Conservation (phyloP, 1,140 invertebrate species). For the Rhopalosiphum padi region DNA sequence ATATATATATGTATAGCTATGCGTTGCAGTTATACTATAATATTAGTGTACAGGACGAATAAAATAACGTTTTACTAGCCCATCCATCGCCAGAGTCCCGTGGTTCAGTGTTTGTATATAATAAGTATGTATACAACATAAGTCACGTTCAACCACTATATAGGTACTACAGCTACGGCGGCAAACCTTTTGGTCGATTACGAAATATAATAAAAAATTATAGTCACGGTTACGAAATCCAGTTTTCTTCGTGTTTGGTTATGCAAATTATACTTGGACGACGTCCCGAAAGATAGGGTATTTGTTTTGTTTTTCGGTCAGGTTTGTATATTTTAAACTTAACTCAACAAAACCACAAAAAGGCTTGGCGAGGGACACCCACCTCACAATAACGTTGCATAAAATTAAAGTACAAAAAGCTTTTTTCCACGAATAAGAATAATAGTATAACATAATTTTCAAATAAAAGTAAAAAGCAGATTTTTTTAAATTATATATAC, state of each 20-base stretch:
- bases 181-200: neutral
- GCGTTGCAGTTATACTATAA: neutral
- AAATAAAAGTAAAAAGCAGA: neutral
- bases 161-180: neutral
- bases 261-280: constrained; percentile 19
- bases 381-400: neutral
- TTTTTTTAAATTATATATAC: neutral
- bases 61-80: neutral
- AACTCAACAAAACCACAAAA: neutral
- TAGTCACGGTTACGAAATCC: constrained; percentile 15
- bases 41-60: neutral
- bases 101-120: neutral
- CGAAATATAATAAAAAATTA: constrained; percentile 1
- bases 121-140: neutral
- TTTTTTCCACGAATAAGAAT: neutral
- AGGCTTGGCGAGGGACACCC: neutral
- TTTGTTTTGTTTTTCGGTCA: neutral
- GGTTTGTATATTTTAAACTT: neutral
- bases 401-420: neutral
- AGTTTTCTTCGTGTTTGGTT: constrained; percentile 17
- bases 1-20: neutral
- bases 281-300: neutral
- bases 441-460: neutral
- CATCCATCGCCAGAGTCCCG: too few relatives aligned
- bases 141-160: neutral